phyloP scores from a whole-genome alignment of 1,140 invertebrate genomes.

The Drosophila melanogaster region DNA sequence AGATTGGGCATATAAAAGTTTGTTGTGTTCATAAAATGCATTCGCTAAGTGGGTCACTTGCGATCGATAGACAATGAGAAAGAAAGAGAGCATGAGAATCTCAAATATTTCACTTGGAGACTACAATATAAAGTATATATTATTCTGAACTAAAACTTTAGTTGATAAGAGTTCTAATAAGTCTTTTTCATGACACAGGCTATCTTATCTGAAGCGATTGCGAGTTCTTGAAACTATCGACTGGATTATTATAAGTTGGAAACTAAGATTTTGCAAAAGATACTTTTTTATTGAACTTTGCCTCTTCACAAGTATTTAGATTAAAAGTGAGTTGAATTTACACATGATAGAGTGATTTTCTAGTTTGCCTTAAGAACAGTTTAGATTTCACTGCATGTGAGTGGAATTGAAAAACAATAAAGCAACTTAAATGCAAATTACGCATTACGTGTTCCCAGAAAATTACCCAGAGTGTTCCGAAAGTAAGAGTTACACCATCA shows the following conservation, averaged over 20 bases:
- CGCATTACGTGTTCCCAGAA: constrained; percentile 12
- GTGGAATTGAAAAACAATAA: background rate
- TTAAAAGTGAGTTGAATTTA: background rate
- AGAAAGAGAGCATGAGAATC: background rate
- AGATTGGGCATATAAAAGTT: constrained; percentile 44
- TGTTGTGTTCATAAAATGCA: constrained; percentile 40
- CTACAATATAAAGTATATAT: background rate
- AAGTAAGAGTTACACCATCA: constrained; percentile 40
- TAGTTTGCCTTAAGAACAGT: background rate
- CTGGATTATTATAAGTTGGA: too few relatives aligned
- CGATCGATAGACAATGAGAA: constrained; percentile 1
- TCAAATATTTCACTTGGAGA: background rate
- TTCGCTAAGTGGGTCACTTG: constrained; percentile 54
- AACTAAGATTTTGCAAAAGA: too few relatives aligned
- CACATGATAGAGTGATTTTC: background rate
- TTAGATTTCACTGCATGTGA: background rate
- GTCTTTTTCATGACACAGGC: too few relatives aligned
- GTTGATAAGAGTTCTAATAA: too few relatives aligned
- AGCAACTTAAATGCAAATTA: constrained; percentile 31
- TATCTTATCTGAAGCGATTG: too few relatives aligned
- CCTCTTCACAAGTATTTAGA: too few relatives aligned
- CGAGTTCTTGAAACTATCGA: too few relatives aligned
- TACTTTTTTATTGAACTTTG: too few relatives aligned
- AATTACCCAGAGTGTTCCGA: constrained; percentile 6
- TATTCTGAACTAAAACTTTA: too few relatives aligned